Evolutionary conservation across 2,888 invertebrate species (phyloP).

Genomic region (Gortyna flavago): DNA sequence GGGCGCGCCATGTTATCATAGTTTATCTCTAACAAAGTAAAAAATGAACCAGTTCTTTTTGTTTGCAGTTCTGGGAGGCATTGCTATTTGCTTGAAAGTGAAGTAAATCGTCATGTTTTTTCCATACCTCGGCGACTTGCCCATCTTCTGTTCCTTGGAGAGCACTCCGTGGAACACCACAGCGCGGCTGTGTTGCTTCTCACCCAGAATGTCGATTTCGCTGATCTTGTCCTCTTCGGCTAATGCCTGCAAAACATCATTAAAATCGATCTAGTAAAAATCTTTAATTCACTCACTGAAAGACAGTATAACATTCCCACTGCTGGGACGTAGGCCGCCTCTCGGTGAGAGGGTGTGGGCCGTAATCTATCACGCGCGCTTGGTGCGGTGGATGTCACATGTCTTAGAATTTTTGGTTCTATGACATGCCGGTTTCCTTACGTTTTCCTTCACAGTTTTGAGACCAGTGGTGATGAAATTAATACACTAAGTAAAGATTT

Average conservation of each 20-base stretch:
- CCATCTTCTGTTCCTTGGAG: slow-evolving; percentile 69
- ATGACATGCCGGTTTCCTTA: background rate
- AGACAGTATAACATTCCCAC: background rate
- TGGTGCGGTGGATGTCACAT: background rate
- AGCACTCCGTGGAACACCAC: slow-evolving; percentile 75
- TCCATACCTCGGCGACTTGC: slow-evolving; percentile 73
- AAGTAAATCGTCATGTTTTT: background rate
- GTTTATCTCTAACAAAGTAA: background rate
- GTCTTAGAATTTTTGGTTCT: background rate
- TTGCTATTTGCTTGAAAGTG: background rate
- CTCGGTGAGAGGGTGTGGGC: background rate
- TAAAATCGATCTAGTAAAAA: background rate
- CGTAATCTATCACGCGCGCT: background rate
- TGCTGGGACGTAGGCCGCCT: background rate
- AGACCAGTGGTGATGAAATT: background rate
- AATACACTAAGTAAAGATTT: background rate
- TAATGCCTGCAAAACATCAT: slow-evolving; percentile 62
- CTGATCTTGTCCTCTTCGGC: slow-evolving; percentile 71
- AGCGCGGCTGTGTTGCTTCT: slow-evolving; percentile 64
- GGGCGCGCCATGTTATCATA: too few relatives aligned
- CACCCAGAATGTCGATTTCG: slow-evolving; percentile 66
- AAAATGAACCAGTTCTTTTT: background rate
- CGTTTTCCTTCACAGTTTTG: background rate
- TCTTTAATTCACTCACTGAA: background rate
- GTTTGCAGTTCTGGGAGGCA: background rate